Percentiles rank a stretch among this genome's conserved stretches.
These are phyloP conservation scores for Octopus bimaculoides DNA, from an alignment of 1,140 invertebrate species.

Conservation along the genomic window DNA sequence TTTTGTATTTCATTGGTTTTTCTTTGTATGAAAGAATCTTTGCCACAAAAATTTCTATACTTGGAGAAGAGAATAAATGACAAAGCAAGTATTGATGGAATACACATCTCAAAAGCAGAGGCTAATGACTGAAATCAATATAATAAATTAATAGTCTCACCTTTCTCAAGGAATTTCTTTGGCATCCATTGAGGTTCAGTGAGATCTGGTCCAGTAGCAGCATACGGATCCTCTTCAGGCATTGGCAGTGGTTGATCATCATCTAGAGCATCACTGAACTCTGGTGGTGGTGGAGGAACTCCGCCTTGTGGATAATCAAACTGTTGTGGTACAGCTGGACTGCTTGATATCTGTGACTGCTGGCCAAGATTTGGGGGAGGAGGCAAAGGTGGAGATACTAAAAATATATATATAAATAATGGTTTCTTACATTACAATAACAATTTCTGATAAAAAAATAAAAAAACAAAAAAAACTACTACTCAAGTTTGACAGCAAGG, in stretches of 20 bases:
- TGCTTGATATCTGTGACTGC: neutral
- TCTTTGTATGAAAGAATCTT: too few species aligned
- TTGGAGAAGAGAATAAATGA: too few species aligned
- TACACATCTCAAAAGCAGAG: too few species aligned
- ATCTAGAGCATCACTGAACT: slow-evolving; percentile 28
- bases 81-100: too few species aligned
- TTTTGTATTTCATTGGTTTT: too few species aligned
- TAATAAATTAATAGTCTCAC: slow-evolving; percentile 59
- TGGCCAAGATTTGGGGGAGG: slow-evolving; percentile 31
- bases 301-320: slow-evolving; percentile 21
- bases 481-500: too few species aligned
- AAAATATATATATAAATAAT: slow-evolving; percentile 10
- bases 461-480: too few species aligned
- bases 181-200: slow-evolving; percentile 77
- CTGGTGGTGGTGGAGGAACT: slow-evolving; percentile 33
- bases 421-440: too few species aligned
- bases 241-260: slow-evolving; percentile 19
- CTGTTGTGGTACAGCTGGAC: slow-evolving; percentile 16
- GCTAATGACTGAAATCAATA: neutral
- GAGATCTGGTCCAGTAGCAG: slow-evolving; percentile 41
- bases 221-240: slow-evolving; percentile 44
- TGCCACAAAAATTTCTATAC: too few species aligned
- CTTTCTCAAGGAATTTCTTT: slow-evolving; percentile 97
- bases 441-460: too few species aligned
- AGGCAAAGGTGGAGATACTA: slow-evolving; percentile 38